Base-by-base conservation (phyloP, 2,888 invertebrate species). In the Dicyrtomina minuta region DNA sequence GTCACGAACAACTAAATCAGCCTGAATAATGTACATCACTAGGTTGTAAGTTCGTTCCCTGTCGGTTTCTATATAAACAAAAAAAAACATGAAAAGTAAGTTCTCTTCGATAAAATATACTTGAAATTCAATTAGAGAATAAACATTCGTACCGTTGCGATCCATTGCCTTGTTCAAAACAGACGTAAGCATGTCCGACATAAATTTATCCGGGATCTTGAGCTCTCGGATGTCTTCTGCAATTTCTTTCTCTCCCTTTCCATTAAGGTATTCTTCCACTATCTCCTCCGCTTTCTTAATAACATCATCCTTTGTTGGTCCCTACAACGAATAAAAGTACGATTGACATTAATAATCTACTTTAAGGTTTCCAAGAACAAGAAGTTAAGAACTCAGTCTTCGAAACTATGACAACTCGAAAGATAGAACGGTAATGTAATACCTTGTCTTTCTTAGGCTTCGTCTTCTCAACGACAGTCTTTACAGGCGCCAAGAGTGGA, bases 281-380 rank as follows among this genome's bases (percentile, higher is more conserved):
- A 87, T 83, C 20, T 84, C 81, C 43, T 83, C 83, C 55, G 88
- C 86, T 80, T 89, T 89, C 80, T 90, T 90, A 76, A 90, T 80
- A 60, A 90, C 85, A 79, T 91, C 91, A 77, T 91, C 91, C 79
- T 89, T 89, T 70, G 86, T 88, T 58, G 89, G 89, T 68, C 88
- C 88, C 83, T 88, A 22, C 13, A 51, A n/a, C 13, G 83, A 53
- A 79, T 78, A 46, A 74, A 69, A 59, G 62, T 60, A n/a, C 49
- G 13, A 61, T 17, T 27, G 12, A 26, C 27, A 59, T 12, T 27
- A 56, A 20, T n/a, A 20, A 8, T 24, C 24, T 22, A 59, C 27
- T 33, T 33, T 24, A 51, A 69, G 4, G 22, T 39, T 15, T 58
- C 10, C 2, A 39, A 43, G n/a, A 17, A 12, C 13, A 61, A 43